These are phyloP conservation scores for Drosophila kanekoi DNA, from an alignment of 2,888 invertebrate genomes.

Conservation along the genomic window DNA sequence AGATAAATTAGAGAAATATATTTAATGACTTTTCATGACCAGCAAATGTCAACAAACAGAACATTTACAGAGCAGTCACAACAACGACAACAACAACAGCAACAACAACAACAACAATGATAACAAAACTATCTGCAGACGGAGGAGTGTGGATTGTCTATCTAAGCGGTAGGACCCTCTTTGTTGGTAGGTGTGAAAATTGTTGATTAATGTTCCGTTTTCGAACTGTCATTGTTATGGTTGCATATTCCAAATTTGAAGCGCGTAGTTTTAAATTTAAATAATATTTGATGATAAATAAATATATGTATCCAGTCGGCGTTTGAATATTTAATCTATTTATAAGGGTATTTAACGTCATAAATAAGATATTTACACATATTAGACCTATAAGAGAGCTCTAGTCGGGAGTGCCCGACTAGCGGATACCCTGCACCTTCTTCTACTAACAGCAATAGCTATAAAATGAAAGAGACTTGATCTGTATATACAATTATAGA, in stretches of 20 bases:
- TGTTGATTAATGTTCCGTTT: constrained; percentile 76
- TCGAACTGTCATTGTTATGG: constrained; percentile 44
- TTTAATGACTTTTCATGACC: constrained; percentile 79
- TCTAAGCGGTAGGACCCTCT: constrained; percentile 9
- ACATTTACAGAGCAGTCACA: constrained; percentile 64
- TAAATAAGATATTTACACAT: no score
- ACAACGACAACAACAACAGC: constrained; percentile 29
- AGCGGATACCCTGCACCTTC: no score
- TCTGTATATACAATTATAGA: no score
- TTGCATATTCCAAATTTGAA: constrained; percentile 40
- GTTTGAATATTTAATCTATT: no score
- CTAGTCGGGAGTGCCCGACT: no score
- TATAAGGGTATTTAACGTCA: no score
- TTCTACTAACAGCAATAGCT: no score
- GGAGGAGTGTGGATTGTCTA: constrained; percentile 27
- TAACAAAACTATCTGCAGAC: constrained; percentile 50
- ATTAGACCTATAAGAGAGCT: no score
- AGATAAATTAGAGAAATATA: constrained; percentile 75
- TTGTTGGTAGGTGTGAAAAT: constrained; percentile 71
- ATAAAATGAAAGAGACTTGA: no score
- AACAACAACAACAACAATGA: constrained; percentile 41
- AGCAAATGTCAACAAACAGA: constrained; percentile 77
- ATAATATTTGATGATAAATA: no score
- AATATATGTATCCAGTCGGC: no score
- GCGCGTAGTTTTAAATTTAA: not conserved